These are phyloP conservation scores for Adoxophyes honmai DNA, from an alignment of 1,140 invertebrate species.

Conservation along the genomic window DNA sequence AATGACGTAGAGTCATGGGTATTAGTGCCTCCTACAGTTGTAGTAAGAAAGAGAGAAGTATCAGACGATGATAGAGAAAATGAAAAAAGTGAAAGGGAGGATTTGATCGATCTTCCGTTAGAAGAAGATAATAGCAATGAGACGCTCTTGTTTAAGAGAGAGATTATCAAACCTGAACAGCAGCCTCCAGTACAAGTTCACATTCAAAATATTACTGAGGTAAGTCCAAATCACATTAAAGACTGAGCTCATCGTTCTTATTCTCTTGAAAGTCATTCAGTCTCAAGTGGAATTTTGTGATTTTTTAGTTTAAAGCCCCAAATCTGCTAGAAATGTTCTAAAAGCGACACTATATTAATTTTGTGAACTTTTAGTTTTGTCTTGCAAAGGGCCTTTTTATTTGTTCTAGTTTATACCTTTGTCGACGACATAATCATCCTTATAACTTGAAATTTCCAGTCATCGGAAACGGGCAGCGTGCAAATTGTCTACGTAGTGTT, in stretches of 20 bases:
- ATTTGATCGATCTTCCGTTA: conserved; percentile 58
- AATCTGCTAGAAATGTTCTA: no score
- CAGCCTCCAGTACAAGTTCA: conserved; percentile 72
- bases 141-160: conserved; percentile 62
- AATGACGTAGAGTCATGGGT: conserved; percentile 56
- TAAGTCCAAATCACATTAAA: conserved; percentile 21
- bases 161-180: conserved; percentile 67
- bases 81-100: conserved; percentile 46
- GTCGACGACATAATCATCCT: no score
- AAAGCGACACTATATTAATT: no score
- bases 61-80: conserved; percentile 33
- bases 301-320: no score
- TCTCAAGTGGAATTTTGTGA: no score
- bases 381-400: no score
- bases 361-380: no score
- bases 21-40: conserved; percentile 51
- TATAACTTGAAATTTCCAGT: conserved; percentile 29
- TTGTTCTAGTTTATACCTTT: no score
- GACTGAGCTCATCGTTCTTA: no score
- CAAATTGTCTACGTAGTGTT: conserved; percentile 87
- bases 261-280: no score
- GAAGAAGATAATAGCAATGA: conserved; percentile 55
- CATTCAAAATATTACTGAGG: conserved; percentile 75
- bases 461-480: conserved; percentile 59
- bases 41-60: conserved; percentile 53